These are phyloP conservation scores for Mycetomoellerius zeteki DNA, from an alignment of 1,140 invertebrate species.

Conservation along the genomic window DNA sequence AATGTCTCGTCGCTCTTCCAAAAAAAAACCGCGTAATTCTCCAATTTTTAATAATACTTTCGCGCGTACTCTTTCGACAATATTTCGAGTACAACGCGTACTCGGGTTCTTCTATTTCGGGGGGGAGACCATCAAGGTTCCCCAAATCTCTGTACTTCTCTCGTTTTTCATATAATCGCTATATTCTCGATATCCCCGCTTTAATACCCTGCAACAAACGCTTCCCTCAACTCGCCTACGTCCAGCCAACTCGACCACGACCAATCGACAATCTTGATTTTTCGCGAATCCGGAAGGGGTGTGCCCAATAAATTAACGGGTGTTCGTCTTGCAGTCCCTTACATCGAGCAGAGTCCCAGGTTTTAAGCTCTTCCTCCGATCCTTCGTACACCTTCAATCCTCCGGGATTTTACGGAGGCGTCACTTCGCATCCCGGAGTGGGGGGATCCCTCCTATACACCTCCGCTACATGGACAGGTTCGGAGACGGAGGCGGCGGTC, in stretches of 20 bases:
- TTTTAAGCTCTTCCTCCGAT: background rate
- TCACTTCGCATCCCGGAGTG: background rate
- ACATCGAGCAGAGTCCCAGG: background rate
- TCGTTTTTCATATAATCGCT: background rate
- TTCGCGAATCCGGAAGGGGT: background rate
- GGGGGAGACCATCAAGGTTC: background rate
- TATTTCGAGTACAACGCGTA: background rate
- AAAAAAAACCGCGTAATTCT: background rate
- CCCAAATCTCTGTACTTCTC: background rate
- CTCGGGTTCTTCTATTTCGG: background rate
- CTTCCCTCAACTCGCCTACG: background rate
- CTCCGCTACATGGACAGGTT: constrained; percentile 34
- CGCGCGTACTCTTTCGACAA: background rate
- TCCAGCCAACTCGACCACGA: background rate
- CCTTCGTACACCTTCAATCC: background rate
- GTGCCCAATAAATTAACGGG: background rate
- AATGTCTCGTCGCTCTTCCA: background rate
- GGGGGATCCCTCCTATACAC: background rate
- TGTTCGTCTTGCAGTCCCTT: background rate
- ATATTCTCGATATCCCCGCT: constrained; percentile 1
- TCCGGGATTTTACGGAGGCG: background rate
- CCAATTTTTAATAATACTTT: constrained; percentile 40
- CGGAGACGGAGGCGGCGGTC: constrained; percentile 9
- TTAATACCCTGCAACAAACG: constrained; percentile 1
- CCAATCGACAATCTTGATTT: background rate